These are phyloP conservation scores for Dinocampus coccinellae DNA, from an alignment of 2,888 invertebrate genomes.

Conservation along the genomic window DNA sequence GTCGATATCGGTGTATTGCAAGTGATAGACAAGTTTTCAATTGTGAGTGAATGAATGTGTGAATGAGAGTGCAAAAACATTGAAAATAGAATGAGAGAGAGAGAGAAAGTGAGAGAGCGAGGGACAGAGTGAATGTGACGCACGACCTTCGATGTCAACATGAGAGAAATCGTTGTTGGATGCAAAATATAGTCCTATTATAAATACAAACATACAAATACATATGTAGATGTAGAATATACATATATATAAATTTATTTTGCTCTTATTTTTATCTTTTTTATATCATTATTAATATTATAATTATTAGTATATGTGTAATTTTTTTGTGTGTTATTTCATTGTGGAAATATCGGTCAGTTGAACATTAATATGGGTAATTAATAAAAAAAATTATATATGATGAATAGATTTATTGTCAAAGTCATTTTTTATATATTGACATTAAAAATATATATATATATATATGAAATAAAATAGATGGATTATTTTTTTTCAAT, in stretches of 20 bases:
- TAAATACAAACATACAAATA: background rate
- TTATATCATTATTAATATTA: background rate
- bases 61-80: background rate
- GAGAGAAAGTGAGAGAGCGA: background rate
- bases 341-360: slow-evolving; percentile 12
- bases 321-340: background rate
- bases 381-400: background rate
- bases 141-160: slow-evolving; percentile 12
- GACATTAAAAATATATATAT: too few species aligned
- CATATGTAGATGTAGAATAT: background rate
- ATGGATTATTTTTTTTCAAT: too few species aligned
- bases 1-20: background rate
- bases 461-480: too few species aligned
- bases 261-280: background rate
- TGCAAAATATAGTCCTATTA: slow-evolving; percentile 9
- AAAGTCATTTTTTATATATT: background rate
- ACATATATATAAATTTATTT: background rate
- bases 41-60: background rate
- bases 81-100: background rate
- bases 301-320: too few species aligned
- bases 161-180: slow-evolving; percentile 22
- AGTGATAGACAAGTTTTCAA: background rate
- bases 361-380: slow-evolving; percentile 6
- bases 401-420: background rate
- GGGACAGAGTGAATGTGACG: slow-evolving; percentile 18